Base-by-base conservation (phyloP, 2,113 vertebrate species). In the Serinus canaria region DNA sequence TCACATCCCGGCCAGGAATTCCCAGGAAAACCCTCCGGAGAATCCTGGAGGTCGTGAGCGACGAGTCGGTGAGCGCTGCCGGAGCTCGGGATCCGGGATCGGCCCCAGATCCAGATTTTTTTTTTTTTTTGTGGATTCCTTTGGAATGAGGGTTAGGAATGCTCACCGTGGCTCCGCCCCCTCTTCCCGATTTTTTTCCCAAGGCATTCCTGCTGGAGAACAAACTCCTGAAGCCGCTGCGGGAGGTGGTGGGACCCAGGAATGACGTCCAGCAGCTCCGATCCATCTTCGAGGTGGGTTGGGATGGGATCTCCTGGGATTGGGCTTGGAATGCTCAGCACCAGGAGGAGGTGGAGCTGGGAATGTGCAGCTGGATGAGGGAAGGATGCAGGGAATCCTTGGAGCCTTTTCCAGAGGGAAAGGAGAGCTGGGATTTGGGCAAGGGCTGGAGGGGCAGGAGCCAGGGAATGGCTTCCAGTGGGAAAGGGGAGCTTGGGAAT, bases 101-200 rank as follows among this genome's bases (percentile, higher is more conserved):
- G 0, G 21, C 56, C 44, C 44, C 21, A 1, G 2, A 67, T 31
- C 50, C 27, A 0, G 33, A 0, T 4, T 17, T 4, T 33, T 27
- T 49, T 8, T 35, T 37, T 37, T 14, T 55, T 55, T 24, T 3
- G 11, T 4, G 60, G 39, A 55, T 79, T 11, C 39, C 27, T 56
- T 37, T 6, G 62, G 62, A 31, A 56, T 37, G 39, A 46, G 49
- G 20, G 50, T 31, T 14, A 33, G 33, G 50, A 10, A 7, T 0
- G 27, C 62, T 80, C 33, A 46, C 12, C 2, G 76, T 2, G 37
- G 10, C 37, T 27, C 60, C 1, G 6, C 20, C 16, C 15, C 24
- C 19, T 44, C 49, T 33, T 62, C 75, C 75, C 35, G 46, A 13
- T 7, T 1, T 39, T 52, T n/a, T 50, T 15, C 37, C 63, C 41